Evolutionary conservation across 92 coral and sea anemone genomes (phyloP), one percentile per base, ranked within the genome.

Genomic region (Phenganax stokvisi): DNA sequence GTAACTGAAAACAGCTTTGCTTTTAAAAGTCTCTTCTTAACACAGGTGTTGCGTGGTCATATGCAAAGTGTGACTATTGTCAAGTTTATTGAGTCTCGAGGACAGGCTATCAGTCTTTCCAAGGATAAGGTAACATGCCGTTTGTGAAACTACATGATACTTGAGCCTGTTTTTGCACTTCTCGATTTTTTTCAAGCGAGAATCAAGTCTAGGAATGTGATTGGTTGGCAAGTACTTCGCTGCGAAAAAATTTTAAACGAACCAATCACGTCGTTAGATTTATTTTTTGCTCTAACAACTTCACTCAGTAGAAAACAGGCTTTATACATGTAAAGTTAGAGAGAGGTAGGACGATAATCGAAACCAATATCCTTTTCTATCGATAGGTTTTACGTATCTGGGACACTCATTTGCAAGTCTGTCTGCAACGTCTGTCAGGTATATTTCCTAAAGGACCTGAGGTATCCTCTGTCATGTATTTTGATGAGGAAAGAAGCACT

Each of bases 401-500:
- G 98, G 98, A 93, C 87, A 93, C 98, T 10, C 98, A 93, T 60
- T 88, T 93, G 61, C 98, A 93, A 89, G 98, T 93, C 57, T 93
- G 98, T 84, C 90, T 91, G 63, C 98, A 93, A 72, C 85, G 98
- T 66, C 86, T 93, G n/a, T 93, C 98, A 51, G 98, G 98, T 52
- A 90, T 93, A 91, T 93, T 93, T 61, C 98, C 98, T 56, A 93
- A 93, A 83, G 98, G 98, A 9, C 98, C 98, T 1, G 56, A 85
- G 91, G 98, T 91, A 20, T 80, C 93, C 28, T 89, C 92, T 31
- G 90, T 96, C 12, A 91, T 93, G 98, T 88, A 75, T 74, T 93
- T 91, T 51, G 98, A 93, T 47, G 98, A 91, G 57, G 98, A 93
- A 31, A 90, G 92, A 89, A 88, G 97, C 63, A 93, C 90, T 56